These are phyloP conservation scores for Eupithecia exiguata DNA, from an alignment of 2,888 invertebrate species.

Conservation along the genomic window DNA sequence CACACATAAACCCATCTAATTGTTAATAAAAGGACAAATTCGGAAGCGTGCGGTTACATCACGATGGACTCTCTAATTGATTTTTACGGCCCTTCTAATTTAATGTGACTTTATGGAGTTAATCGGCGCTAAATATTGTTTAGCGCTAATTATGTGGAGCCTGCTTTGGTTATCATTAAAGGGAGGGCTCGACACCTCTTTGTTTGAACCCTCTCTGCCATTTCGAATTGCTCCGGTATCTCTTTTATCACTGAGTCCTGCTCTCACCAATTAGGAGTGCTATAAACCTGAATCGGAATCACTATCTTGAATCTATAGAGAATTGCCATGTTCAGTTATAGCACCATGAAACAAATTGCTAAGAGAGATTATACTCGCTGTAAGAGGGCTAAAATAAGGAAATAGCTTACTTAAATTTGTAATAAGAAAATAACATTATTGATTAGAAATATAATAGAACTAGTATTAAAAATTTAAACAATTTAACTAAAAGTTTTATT, in stretches of 20 bases:
- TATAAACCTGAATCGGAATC: constrained; percentile 28
- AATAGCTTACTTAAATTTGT: not conserved
- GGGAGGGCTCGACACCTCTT: constrained; percentile 53
- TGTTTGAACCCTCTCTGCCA: constrained; percentile 47
- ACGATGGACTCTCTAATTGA: constrained; percentile 74
- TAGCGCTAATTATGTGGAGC: constrained; percentile 71
- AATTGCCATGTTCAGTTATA: constrained; percentile 21
- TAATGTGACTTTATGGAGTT: constrained; percentile 71
- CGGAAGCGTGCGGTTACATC: constrained; percentile 79
- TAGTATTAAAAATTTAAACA: too few species aligned
- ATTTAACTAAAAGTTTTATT: not conserved
- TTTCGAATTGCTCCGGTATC: constrained; percentile 31
- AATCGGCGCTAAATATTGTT: constrained; percentile 73
- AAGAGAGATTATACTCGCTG: not conserved
- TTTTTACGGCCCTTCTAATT: constrained; percentile 78
- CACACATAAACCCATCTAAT: constrained; percentile 82
- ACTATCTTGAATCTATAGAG: constrained; percentile 39
- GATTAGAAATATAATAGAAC: too few species aligned
- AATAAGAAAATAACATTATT: too few species aligned
- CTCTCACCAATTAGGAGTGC: constrained; percentile 31
- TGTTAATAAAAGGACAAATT: constrained; percentile 81
- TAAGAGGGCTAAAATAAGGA: not conserved
- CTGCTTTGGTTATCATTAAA: constrained; percentile 62
- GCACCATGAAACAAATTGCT: constrained; percentile 9
- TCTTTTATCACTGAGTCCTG: constrained; percentile 32